Evolutionary conservation across 2,113 vertebrate species (phyloP), one percentile per base, ranked within the genome.

Genomic region (Lanius collurio): DNA sequence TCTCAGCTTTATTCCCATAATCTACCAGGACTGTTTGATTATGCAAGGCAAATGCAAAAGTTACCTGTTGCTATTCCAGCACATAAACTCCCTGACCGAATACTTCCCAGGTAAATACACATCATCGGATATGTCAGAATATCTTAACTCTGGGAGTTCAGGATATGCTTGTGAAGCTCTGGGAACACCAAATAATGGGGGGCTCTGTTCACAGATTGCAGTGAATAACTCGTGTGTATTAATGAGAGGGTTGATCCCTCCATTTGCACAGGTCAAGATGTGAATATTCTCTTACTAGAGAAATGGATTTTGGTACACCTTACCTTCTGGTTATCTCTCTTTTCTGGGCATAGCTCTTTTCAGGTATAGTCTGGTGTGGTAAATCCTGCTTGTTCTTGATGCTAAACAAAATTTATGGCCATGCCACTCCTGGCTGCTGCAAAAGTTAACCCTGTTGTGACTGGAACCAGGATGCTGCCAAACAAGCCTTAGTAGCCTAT

Each of bases 1-100:
- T 99, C 99, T 94, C 99, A 99, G 96, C 98, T 99, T 62, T 99
- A 99, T 98, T 99, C 99, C n/a, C 99, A 99, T 94, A 99, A 98
- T 86, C 98, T 99, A 71, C 97, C 98, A 21, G 99, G 99, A 75
- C 98, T 99, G 69, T 99, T 99, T 94, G 99, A 99, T 96, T 99
- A 99, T 95, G 99, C 99, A 95, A 97, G 99, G 81, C 99, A 99
- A 98, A 98, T 99, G 98, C 99, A 99, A 80, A 99, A 99, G 96
- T 97, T 99, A 95, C 99, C 99, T 7, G 99, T 99, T 91, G 97
- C 99, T 96, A 99, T 99, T 98, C 99, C 99, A 94, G 99, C 99
- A 80, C 99, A 99, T 97, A 99, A 98, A 94, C 98, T 99, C 73
- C 99, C 99, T 83, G 99, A 99, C 97, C 98, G 99, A 97, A 99